Evolutionary conservation across 1,140 invertebrate species (phyloP), one percentile per base, ranked within the genome.

Genomic region (Dinoponera quadriceps): DNA sequence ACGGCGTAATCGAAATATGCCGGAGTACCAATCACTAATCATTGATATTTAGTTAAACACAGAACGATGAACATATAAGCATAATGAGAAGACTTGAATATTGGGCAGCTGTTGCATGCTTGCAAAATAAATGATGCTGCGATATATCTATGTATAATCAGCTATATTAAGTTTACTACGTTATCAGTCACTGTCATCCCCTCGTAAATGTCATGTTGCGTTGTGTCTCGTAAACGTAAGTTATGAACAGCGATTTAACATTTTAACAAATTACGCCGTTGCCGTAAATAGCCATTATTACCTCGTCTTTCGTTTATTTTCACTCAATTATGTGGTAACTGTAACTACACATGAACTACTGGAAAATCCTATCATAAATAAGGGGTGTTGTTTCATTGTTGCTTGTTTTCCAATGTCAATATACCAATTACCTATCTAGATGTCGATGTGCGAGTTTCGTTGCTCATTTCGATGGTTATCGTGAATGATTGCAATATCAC

Each of bases 121-220:
- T 63, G 29, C 16, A 60, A 44, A 62, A 74, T 74, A 48, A 62
- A 74, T 60, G 18, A 60, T 13, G 38, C 3, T 62, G 38, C 25
- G 48, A 60, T n/a, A n/a, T n/a, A n/a, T n/a, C n/a, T n/a, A n/a
- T n/a, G n/a, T n/a, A n/a, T 27, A 48, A 49, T 62, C 25, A 48
- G 14, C 18, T 60, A 18, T 55, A 55, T 57, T 16, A 74, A 29
- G 13, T 74, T 60, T 2, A 4, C 9, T 33, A 25, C 18, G 18
- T 44, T 62, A 74, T 74, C 5, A 48, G 25, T 74, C 57, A 74
- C 9, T 74, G 72, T 73, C 71, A 71, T n/a, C 16, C 20, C 1
- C 25, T 74, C 44, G 13, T 62, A 62, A 60, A 62, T n/a, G 2
- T 74, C 18, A 48, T 74, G 13, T 38, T 13, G n/a, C 44, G 59